These are phyloP conservation scores for Mus pahari DNA, from an alignment of 2,113 vertebrate species.

Conservation along the genomic window DNA sequence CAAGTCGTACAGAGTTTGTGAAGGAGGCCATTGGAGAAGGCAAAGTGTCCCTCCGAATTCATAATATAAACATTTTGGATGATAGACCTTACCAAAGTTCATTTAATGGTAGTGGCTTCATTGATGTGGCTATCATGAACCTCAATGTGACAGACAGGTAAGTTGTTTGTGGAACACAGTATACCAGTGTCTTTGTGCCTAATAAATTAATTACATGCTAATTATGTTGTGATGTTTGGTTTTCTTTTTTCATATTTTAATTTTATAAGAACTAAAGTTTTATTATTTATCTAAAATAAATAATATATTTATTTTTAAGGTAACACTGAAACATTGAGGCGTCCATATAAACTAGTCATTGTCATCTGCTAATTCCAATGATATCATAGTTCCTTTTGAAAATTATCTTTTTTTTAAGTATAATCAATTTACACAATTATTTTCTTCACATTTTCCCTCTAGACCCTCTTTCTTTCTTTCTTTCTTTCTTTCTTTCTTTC, in stretches of 20 bases:
- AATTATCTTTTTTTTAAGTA: background rate
- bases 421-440: background rate
- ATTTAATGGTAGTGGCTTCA: slow-evolving; percentile 11
- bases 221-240: background rate
- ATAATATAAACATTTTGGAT: slow-evolving; percentile 50
- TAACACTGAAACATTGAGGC: background rate
- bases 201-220: background rate
- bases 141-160: slow-evolving; percentile 50
- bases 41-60: slow-evolving; percentile 60
- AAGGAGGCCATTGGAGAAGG: slow-evolving; percentile 45
- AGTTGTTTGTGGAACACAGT: background rate
- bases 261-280: background rate
- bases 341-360: background rate
- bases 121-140: background rate
- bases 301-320: background rate
- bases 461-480: background rate
- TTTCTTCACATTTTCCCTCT: background rate
- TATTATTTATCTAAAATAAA: background rate
- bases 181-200: background rate
- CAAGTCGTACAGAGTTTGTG: slow-evolving; percentile 49
- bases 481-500: too few relatives aligned
- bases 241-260: background rate
- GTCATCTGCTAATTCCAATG: background rate
- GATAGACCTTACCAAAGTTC: slow-evolving; percentile 58
- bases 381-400: background rate